Conservation (phyloP, 64 coral and sea anemone genomes). For the Dendrophyllia cribrosa region DNA sequence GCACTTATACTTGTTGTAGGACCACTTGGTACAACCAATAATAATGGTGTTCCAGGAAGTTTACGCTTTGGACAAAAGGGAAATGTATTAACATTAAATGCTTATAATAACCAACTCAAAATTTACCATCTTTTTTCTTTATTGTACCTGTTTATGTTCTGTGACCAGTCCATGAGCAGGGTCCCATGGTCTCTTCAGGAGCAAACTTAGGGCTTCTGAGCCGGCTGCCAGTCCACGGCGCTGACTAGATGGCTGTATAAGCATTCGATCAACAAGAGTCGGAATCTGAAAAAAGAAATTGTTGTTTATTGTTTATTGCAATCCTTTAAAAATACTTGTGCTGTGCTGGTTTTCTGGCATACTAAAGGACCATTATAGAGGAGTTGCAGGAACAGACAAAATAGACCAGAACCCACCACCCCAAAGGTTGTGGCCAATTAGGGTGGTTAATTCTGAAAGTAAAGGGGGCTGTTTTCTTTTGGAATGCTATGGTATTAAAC, state of each 20-base stretch:
- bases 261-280: slow-evolving; percentile 90
- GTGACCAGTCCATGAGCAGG: slow-evolving; percentile 86
- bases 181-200: slow-evolving; percentile 97
- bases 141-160: slow-evolving; percentile 86
- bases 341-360: no score
- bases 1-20: slow-evolving; percentile 93
- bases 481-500: no score
- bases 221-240: slow-evolving; percentile 76
- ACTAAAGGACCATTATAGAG: no score
- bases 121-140: neutral
- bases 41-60: slow-evolving; percentile 88
- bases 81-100: neutral
- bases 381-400: no score
- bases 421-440: no score
- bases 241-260: slow-evolving; percentile 71
- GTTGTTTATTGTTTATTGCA: neutral
- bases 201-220: slow-evolving; percentile 82
- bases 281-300: slow-evolving; percentile 62
- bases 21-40: slow-evolving; percentile 97
- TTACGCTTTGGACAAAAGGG: slow-evolving; percentile 74
- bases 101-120: neutral
- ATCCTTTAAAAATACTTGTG: no score
- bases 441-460: no score
- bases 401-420: no score
- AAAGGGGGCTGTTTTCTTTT: no score